Evolutionary conservation across 2,113 vertebrate genomes (phyloP), one percentile per base, ranked within the genome.

Genomic region (Gambusia affinis): DNA sequence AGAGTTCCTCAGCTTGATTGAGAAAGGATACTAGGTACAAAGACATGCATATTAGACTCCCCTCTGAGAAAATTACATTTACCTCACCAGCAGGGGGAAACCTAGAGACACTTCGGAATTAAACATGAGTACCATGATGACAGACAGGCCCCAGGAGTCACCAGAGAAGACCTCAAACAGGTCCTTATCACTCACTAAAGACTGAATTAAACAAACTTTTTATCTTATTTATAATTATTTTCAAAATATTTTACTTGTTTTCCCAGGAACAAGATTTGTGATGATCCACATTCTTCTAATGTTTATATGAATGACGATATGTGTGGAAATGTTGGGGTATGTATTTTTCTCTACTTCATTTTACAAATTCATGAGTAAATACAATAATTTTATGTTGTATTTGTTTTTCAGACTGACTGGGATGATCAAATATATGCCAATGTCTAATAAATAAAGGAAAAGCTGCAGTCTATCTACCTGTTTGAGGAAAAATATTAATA

Each of bases 341-440:
- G 75, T 65, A 22, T 30, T 8, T 2, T 54, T 67, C 35, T 73
- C 0, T 64, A 7, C 2, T 33, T 17, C 30, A 35, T 60, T 15
- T 64, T 60, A 24, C 33, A 65, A 72, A 62, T n/a, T 3, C 27
- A 47, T 35, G 10, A 72, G 2, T 37, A 4, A 64, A 61, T 1
- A 24, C 0, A 71, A 0, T 54, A 8, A 79, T 8, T 35, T 60
- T 0, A 44, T 67, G 8, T 67, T 54, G 12, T 78, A 67, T 76
- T 35, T 37, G 35, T 64, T 51, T 0, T 5, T 42, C 79, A 91
- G 91, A 47, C 0, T 4, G 37, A 64, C 19, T 60, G 4, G 8
- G 64, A 83, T 63, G 85, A 89, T 2, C 57, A 76, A 4, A 35
- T 91, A 42, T 93, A 93, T 0, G 84, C 63, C 47, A 93, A 93